Conservation (phyloP, 2,888 invertebrate species). For the Oegoconia quadripuncta region DNA sequence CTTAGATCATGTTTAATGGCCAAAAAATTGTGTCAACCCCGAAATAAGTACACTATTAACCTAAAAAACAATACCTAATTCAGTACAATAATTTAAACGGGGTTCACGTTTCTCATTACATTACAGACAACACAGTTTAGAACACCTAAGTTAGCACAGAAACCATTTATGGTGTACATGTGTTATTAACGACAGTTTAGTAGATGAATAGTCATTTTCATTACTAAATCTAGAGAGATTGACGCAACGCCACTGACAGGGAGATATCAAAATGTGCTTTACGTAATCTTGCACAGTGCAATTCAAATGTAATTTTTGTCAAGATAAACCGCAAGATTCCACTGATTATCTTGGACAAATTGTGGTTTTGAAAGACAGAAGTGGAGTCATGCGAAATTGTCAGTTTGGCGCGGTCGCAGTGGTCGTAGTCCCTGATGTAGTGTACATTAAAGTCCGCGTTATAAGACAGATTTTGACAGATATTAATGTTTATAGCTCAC, state of each 20-base stretch:
- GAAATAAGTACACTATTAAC: constrained; percentile 3
- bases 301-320: background rate
- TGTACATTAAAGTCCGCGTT: too few species aligned
- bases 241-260: too few species aligned
- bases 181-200: too few species aligned
- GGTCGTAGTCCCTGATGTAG: too few species aligned
- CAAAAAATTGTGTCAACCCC: background rate
- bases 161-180: too few species aligned
- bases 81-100: background rate
- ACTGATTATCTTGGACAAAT: background rate
- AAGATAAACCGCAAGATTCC: constrained; percentile 1
- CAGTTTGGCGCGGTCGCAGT: too few species aligned
- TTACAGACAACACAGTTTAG: background rate
- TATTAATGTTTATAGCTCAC: too few species aligned
- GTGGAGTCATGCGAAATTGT: too few species aligned
- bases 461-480: too few species aligned
- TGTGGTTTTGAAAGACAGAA: too few species aligned
- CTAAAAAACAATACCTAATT: background rate
- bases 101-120: background rate
- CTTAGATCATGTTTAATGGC: constrained; percentile 1
- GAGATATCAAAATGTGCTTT: background rate
- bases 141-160: background rate
- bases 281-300: background rate
- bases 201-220: too few species aligned
- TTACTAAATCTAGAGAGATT: too few species aligned